phyloP scores from a whole-genome alignment of 2,113 vertebrate genomes.

The Chloebia gouldiae region DNA sequence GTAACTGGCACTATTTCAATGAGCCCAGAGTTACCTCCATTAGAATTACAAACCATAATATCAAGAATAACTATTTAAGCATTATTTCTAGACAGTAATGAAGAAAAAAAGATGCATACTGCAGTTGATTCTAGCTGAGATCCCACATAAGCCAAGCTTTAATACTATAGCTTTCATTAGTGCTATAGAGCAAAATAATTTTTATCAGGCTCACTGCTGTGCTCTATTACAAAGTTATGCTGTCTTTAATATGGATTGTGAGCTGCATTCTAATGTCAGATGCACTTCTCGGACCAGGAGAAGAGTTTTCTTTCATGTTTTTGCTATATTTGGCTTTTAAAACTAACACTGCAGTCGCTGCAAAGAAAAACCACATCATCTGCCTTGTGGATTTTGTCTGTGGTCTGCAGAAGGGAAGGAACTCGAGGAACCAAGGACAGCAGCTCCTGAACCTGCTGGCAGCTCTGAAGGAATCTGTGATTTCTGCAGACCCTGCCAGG shows the following conservation, averaged over 20 bases:
- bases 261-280: neutral
- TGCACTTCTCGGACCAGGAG: neutral
- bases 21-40: neutral
- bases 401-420: neutral
- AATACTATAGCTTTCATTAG: neutral
- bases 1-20: neutral
- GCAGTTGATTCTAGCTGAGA: neutral
- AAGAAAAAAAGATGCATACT: neutral
- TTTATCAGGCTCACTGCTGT: neutral
- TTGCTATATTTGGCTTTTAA: neutral
- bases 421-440: neutral
- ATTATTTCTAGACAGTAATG: neutral
- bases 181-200: neutral
- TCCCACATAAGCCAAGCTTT: neutral
- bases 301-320: neutral
- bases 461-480: neutral
- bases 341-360: neutral
- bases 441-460: neutral
- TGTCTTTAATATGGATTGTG: neutral
- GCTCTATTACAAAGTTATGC: neutral
- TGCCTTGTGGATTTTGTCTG: neutral
- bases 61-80: neutral
- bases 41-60: neutral
- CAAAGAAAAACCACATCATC: neutral
- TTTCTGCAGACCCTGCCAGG: neutral